phyloP scores from a whole-genome alignment of 2,888 invertebrate genomes.

The Callyntrura sp. region DNA sequence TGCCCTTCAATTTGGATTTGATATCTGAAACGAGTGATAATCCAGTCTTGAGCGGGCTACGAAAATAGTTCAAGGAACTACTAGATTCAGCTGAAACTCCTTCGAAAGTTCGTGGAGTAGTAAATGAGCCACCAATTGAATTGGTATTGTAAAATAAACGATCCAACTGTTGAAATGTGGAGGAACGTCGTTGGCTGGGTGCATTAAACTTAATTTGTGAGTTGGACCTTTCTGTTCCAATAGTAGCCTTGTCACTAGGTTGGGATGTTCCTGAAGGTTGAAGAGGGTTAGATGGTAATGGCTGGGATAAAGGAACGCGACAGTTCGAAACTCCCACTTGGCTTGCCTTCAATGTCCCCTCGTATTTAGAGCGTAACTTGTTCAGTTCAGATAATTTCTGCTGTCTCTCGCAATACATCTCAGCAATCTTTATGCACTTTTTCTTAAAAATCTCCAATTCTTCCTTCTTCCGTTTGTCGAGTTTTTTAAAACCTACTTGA shows the following conservation, averaged over 20 bases:
- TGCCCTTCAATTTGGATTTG: neutral
- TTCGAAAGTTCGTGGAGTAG: neutral
- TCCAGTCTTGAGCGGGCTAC: neutral
- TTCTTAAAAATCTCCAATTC: neutral
- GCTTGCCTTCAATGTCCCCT: neutral
- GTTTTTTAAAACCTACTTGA: neutral
- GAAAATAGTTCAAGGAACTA: neutral
- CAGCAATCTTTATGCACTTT: neutral
- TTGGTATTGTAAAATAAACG: neutral
- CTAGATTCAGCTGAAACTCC: too few species aligned
- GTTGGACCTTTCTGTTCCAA: neutral
- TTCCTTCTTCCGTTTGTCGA: neutral
- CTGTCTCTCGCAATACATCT: neutral
- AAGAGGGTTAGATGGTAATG: neutral
- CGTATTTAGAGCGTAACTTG: neutral
- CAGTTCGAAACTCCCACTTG: too few species aligned
- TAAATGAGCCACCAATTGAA: neutral
- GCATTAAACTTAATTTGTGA: neutral
- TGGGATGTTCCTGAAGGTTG: too few species aligned
- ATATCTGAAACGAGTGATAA: neutral
- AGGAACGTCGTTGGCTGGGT: neutral
- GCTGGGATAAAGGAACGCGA: too few species aligned
- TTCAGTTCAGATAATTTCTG: neutral
- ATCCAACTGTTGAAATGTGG: slow-evolving; percentile 27
- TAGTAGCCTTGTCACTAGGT: neutral